Evolutionary conservation across 2,797 vertebrate species (phyloP), one percentile per base, ranked within the genome.

Genomic region (Serranus cabrilla): DNA sequence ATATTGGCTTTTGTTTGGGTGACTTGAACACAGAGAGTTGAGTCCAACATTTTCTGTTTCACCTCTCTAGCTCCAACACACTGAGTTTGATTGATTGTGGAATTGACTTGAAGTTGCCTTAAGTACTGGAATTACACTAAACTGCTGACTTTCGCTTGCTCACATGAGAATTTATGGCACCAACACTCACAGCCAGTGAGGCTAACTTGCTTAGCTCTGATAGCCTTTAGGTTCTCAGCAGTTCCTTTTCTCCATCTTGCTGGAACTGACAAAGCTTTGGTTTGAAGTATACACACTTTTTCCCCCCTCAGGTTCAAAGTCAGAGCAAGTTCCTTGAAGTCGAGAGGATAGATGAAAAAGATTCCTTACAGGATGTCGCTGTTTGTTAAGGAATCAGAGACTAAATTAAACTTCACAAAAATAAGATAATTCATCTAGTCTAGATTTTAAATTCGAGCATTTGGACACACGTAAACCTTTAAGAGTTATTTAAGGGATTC

Each of bases 111-210:
- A 71, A 50, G 50, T 78, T 73, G 74, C 75, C 65, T 73, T 69
- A 81, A 74, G 70, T 64, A 54, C 74, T 71, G 55, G 56, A 83
- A 80, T 86, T 82, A 83, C 60, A 75, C 51, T 43, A 55, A 68
- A 86, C 64, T 72, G 80, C 80, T 83, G 83, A 87, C 76, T 85
- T 75, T 54, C 59, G 62, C 64, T 84, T 40, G 23, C 82, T 78
- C 75, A 71, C 52, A 52, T 50, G 49, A 66, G 51, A 81, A 81
- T 81, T 82, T 64, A 81, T 85, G 73, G 59, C 56, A 66, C 59
- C 54, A 52, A 66, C 64, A 57, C 61, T 47, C 50, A 49, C 31
- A 76, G 58, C 34, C 45, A 45, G n/a, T 18, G 40, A 71, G 14
- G 55, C 79, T 73, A 64, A 46, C 61, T 71, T 52, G 50, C 57